Base-by-base conservation (phyloP, 1,140 invertebrate genomes). In the Bradysia coprophila region DNA sequence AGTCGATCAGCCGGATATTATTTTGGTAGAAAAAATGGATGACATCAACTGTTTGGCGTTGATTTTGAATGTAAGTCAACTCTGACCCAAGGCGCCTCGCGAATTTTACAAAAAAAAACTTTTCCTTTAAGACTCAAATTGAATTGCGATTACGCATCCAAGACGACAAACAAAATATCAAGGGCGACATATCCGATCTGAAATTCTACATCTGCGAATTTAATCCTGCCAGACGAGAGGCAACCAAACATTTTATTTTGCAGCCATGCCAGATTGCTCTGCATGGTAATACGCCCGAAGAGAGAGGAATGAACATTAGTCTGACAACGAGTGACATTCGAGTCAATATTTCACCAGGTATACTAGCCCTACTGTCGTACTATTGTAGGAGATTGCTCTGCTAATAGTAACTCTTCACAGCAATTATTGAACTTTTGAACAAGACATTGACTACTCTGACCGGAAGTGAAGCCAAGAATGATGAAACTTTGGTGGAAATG, bases 1-100 rank as follows among this genome's bases (percentile, higher is more conserved):
- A 48, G 65, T 95, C 9, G 81, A 92, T 48, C 78, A 92, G 54
- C 90, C 92, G 4, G 92, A 97, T 63, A 87, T 98, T 38, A 81
- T 96, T 46, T 61, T 98, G 4, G 79, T 98, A 0, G 93, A 97
- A 63, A 79, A 87, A 48, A 77, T 94, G 54, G 78, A 84, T 45
- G 73, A 84, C 49, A 71, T 81, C 13, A 71, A 87, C 51, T 84
- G 87, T 10, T 82, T 86, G 54, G 87, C 86, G 15, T 71, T 98
- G n/a, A 75, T 96, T 37, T 65, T 97, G 2, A 85, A 94, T 62
- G 89, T 93, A 66, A 69, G 72, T 71, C 41, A n/a, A n/a, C n/a
- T n/a, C n/a, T n/a, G n/a, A n/a, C n/a, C n/a, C n/a, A n/a, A n/a
- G n/a, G n/a, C n/a, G n/a, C n/a, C n/a, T n/a, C n/a, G n/a, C n/a